Percentiles rank a stretch among this genome's conserved stretches.
These are phyloP conservation scores for Liolophura sinensis DNA, from an alignment of 1,140 invertebrate species.

Conservation along the genomic window DNA sequence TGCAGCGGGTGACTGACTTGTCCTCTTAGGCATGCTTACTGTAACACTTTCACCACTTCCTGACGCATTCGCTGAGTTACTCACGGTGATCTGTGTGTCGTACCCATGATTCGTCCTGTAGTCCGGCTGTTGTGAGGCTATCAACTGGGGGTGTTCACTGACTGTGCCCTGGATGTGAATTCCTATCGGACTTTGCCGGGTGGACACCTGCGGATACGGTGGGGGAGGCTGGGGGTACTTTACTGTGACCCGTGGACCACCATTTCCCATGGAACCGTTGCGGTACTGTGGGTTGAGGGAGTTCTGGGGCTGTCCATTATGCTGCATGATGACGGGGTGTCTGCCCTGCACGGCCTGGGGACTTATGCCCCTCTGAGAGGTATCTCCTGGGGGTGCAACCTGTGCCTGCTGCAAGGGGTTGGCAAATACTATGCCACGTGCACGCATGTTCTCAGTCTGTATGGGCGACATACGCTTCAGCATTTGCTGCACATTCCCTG, in stretches of 20 bases:
- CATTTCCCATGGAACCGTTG: too few relatives aligned
- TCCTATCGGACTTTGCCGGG: too few relatives aligned
- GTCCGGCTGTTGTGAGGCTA: background rate
- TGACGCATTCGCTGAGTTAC: conserved; percentile 3
- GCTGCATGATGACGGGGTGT: conserved; percentile 20
- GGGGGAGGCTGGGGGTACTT: too few relatives aligned
- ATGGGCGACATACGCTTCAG: conserved; percentile 77
- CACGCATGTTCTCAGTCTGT: too few relatives aligned
- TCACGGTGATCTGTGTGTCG: conserved; percentile 15
- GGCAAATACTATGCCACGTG: conserved; percentile 7
- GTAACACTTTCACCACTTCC: conserved; percentile 13
- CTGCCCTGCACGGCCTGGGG: conserved; percentile 66
- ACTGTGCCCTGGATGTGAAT: too few relatives aligned
- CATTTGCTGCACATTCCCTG: conserved; percentile 75
- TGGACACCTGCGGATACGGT: too few relatives aligned
- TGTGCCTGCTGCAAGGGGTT: conserved; percentile 20
- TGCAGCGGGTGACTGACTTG: conserved; percentile 47
- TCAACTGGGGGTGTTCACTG: conserved; percentile 11
- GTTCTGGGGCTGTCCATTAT: conserved; percentile 33
- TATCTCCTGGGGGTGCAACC: conserved; percentile 11
- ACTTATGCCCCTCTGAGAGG: conserved; percentile 70
- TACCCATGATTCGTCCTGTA: background rate
- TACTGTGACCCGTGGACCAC: too few relatives aligned
- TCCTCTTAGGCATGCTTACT: conserved; percentile 8
- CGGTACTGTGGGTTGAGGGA: conserved; percentile 15